Evolutionary conservation across 2,888 invertebrate genomes (phyloP).

Genomic region (Plagiodera versicolora): DNA sequence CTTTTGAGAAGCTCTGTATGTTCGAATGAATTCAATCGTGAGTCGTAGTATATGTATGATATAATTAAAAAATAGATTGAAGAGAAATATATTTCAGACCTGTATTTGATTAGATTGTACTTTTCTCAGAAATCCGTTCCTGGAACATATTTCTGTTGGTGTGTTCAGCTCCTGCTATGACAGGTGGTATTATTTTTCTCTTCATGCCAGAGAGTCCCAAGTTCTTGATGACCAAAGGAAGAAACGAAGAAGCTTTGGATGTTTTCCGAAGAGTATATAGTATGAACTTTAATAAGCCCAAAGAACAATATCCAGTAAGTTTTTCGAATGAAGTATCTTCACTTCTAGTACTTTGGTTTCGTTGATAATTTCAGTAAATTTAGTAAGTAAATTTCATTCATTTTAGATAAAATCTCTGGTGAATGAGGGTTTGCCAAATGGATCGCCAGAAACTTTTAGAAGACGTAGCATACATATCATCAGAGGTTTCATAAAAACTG

Average conservation of each 20-base stretch:
- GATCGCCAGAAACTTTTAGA: constrained; percentile 17
- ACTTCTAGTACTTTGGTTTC: too few species aligned
- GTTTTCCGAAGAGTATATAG: constrained; percentile 67
- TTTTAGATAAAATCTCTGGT: constrained; percentile 50
- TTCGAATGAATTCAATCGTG: too few species aligned
- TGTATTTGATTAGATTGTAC: constrained; percentile 6
- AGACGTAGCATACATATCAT: constrained; percentile 8
- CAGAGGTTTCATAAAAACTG: constrained; percentile 46
- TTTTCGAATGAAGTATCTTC: too few species aligned
- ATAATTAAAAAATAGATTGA: too few species aligned
- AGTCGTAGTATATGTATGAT: too few species aligned
- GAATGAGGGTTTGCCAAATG: constrained; percentile 43
- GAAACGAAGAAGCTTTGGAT: constrained; percentile 65
- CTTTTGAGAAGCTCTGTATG: too few species aligned
- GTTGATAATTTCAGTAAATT: too few species aligned
- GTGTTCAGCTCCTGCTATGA: constrained; percentile 65
- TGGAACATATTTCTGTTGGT: constrained; percentile 66
- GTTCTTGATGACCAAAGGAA: constrained; percentile 71
- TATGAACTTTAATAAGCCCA: constrained; percentile 65
- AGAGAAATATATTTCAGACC: too few species aligned
- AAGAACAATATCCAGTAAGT: constrained; percentile 67
- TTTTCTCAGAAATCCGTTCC: constrained; percentile 58
- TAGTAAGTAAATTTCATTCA: too few species aligned
- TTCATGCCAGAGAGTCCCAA: constrained; percentile 77
- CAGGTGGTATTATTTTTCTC: constrained; percentile 63